Percentiles rank a stretch among this genome's conserved stretches.
phyloP scores from a whole-genome alignment of 2,113 vertebrate genomes.

The Dicrurus megarhynchus region DNA sequence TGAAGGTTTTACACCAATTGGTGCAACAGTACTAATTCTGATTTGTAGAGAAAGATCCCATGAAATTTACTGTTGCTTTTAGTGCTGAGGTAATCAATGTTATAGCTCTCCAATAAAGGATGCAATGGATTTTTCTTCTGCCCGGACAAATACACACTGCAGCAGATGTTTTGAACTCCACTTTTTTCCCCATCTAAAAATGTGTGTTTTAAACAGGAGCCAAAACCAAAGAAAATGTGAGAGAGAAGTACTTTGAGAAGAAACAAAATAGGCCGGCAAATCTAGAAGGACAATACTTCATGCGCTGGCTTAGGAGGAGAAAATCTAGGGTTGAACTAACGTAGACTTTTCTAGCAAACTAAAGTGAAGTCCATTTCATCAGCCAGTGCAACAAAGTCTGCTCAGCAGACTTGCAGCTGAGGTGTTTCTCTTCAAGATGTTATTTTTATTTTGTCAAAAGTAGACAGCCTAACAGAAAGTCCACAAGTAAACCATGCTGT shows the following conservation, averaged over 20 bases:
- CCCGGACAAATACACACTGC: not conserved
- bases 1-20: not conserved
- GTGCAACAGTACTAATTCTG: not conserved
- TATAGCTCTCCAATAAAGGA: not conserved
- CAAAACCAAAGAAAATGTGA: not conserved
- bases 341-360: not conserved
- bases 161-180: not conserved
- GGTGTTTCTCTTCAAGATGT: not conserved
- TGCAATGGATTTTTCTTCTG: not conserved
- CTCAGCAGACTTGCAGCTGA: not conserved
- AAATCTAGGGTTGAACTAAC: not conserved
- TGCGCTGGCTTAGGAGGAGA: not conserved
- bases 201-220: not conserved
- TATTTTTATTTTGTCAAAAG: not conserved
- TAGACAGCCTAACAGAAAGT: not conserved
- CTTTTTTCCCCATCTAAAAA: not conserved
- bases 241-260: not conserved
- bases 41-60: not conserved
- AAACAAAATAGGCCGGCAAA: not conserved
- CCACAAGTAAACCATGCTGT: not conserved
- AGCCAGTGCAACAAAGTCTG: not conserved
- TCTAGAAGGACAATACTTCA: not conserved
- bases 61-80: not conserved
- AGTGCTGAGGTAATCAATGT: not conserved
- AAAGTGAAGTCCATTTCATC: not conserved